Base-by-base conservation (phyloP, 2,888 invertebrate species). In the Onchidella celtica region DNA sequence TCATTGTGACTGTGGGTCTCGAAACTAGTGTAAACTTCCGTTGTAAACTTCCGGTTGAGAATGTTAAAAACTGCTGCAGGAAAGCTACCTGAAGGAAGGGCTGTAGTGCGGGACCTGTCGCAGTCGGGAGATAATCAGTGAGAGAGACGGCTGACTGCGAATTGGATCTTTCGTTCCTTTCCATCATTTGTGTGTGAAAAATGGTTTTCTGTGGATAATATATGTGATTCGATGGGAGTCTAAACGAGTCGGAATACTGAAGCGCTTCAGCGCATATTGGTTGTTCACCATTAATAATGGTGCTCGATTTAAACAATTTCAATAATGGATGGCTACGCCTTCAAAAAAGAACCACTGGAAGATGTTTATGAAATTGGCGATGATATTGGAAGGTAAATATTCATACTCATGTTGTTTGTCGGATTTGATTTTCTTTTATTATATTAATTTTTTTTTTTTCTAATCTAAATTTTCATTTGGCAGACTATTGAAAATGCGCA, bases 381-480 rank as follows among this genome's bases (percentile, higher is more conserved):
- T 38, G 89, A 89, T 38, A 88, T 90, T 59, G 90, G 90, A 83
- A 90, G 88, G 90, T 90, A 83, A 86, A 84, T n/a, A 66, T 34
- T 29, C n/a, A 66, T 4, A 66, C 66, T n/a, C n/a, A 66, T 66
- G 66, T 59, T 17, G 59, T 59, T 14, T n/a, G 47, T 47, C 4
- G n/a, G 47, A 47, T 47, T 11, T 47, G 47, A 17, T 47, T 47
- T 6, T 47, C 47, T 11, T 6, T 11, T 47, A 47, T 17, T 47
- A 47, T 6, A 47, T 47, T n/a, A n/a, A n/a, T n/a, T n/a, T n/a
- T n/a, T n/a, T n/a, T n/a, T n/a, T n/a, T n/a, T n/a, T n/a, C n/a
- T n/a, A n/a, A n/a, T n/a, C n/a, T n/a, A n/a, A n/a, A n/a, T n/a
- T n/a, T n/a, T n/a, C n/a, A n/a, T n/a, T n/a, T n/a, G n/a, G n/a